Percentiles rank a stretch among this genome's conserved stretches.
phyloP scores from a whole-genome alignment of 2,888 invertebrate genomes.

The Cantharis rufa region DNA sequence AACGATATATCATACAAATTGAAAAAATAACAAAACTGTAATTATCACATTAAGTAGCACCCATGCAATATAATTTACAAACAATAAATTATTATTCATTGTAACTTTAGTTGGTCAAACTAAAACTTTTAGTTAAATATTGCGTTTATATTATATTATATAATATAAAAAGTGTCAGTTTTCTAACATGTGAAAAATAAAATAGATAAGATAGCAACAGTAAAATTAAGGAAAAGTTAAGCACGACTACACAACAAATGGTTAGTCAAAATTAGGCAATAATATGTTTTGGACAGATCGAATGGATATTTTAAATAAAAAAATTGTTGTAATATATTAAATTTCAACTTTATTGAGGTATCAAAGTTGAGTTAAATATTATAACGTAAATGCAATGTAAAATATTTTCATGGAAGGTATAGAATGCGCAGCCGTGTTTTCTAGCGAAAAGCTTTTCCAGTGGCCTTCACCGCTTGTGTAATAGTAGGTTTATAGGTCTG shows the following conservation, averaged over 20 bases:
- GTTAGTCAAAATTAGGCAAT: not conserved
- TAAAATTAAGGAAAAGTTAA: no score
- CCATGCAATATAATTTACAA: no score
- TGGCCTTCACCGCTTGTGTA: conserved; percentile 26
- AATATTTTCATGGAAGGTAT: conserved; percentile 4
- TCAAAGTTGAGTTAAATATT: not conserved
- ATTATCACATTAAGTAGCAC: no score
- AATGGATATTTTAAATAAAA: not conserved
- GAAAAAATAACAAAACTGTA: no score
- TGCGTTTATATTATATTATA: no score
- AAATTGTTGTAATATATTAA: not conserved
- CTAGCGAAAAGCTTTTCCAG: conserved; percentile 19
- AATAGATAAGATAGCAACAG: no score
- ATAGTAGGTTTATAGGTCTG: conserved; percentile 35
- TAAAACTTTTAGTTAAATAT: no score
- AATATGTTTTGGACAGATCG: not conserved
- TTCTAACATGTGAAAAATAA: no score
- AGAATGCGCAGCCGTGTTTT: conserved; percentile 32
- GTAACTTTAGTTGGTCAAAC: no score
- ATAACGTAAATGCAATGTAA: not conserved
- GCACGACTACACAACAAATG: not conserved
- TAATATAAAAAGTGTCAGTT: no score
- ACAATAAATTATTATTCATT: no score
- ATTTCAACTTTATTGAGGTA: not conserved
- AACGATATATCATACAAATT: no score